Conservation (phyloP, 2,113 vertebrate species). For the Nyctereutes procyonoides region DNA sequence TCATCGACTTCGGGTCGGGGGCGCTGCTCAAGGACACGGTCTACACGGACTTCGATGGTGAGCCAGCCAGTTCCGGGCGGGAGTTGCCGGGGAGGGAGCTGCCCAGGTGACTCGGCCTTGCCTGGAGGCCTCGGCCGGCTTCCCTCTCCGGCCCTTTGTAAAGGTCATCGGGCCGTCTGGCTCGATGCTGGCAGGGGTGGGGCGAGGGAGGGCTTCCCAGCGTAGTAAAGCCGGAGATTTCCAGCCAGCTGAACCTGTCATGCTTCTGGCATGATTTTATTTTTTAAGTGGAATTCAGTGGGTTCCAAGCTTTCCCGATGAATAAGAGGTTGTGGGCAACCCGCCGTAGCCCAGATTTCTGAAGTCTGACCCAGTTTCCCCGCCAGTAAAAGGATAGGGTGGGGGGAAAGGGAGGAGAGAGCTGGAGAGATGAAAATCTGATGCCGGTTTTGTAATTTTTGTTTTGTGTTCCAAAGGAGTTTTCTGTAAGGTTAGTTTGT, state of each 20-base stretch:
- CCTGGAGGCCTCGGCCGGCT: constrained; percentile 41
- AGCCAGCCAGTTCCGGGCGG: constrained; percentile 78
- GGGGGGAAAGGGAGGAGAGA: background rate
- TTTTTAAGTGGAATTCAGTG: constrained; percentile 60
- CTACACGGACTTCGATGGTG: constrained; percentile 97
- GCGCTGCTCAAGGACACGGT: constrained; percentile 95
- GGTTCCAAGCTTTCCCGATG: constrained; percentile 52
- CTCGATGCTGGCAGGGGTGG: constrained; percentile 60
- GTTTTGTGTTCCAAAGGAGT: constrained; percentile 48
- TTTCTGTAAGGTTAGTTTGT: constrained; percentile 46
- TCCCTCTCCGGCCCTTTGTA: constrained; percentile 57
- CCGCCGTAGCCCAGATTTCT: constrained; percentile 74
- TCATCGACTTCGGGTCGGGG: constrained; percentile 97
- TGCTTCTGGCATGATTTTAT: constrained; percentile 52
- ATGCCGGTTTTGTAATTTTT: constrained; percentile 46
- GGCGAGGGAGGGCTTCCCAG: constrained; percentile 43
- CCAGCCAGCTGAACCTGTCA: constrained; percentile 55
- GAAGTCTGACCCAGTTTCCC: constrained; percentile 76
- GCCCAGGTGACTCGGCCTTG: constrained; percentile 48
- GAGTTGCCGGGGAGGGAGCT: background rate
- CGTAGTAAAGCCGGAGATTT: constrained; percentile 42
- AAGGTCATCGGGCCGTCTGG: constrained; percentile 73
- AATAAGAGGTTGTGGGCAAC: constrained; percentile 67
- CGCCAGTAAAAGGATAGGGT: constrained; percentile 1
- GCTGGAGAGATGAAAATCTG: constrained; percentile 23